These are phyloP conservation scores for Nomada goodeniana DNA, from an alignment of 2,888 invertebrate genomes.

Conservation along the genomic window DNA sequence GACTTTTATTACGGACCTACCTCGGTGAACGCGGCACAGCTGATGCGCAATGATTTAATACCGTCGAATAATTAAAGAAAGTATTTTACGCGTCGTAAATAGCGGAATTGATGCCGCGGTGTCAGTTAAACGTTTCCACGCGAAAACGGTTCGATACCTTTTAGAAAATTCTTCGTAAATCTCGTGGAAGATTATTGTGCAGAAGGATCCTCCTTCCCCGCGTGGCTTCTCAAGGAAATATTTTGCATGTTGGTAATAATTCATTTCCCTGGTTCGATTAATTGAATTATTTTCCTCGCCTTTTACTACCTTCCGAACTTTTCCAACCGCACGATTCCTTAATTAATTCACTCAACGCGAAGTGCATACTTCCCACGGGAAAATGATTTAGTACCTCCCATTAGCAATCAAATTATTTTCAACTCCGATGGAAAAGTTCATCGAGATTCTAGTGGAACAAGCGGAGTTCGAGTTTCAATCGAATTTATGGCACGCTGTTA, in stretches of 20 bases:
- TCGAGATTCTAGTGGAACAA: too few species aligned
- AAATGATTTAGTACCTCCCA: too few species aligned
- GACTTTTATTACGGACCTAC: slow-evolving; percentile 61
- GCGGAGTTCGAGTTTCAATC: too few species aligned
- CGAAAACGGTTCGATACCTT: slow-evolving; percentile 2
- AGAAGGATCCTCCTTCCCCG: too few species aligned
- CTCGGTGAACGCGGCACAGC: slow-evolving; percentile 35
- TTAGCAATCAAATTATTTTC: too few species aligned
- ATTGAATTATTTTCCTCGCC: too few species aligned
- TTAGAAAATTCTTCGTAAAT: slow-evolving; percentile 13
- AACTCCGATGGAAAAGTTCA: too few species aligned
- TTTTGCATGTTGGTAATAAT: background rate
- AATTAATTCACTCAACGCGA: too few species aligned
- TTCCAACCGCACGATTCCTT: too few species aligned
- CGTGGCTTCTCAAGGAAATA: background rate
- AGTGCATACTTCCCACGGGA: too few species aligned
- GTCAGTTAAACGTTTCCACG: slow-evolving; percentile 2
- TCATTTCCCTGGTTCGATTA: background rate
- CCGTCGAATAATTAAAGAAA: slow-evolving; percentile 56
- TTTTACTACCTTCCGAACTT: too few species aligned
- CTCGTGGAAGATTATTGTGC: background rate
- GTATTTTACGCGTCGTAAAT: slow-evolving; percentile 61
- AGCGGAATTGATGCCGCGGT: slow-evolving; percentile 16
- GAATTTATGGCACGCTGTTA: background rate
- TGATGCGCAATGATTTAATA: slow-evolving; percentile 54